Evolutionary conservation across 2,113 vertebrate species (phyloP).

Genomic region (Enhydra lutris): DNA sequence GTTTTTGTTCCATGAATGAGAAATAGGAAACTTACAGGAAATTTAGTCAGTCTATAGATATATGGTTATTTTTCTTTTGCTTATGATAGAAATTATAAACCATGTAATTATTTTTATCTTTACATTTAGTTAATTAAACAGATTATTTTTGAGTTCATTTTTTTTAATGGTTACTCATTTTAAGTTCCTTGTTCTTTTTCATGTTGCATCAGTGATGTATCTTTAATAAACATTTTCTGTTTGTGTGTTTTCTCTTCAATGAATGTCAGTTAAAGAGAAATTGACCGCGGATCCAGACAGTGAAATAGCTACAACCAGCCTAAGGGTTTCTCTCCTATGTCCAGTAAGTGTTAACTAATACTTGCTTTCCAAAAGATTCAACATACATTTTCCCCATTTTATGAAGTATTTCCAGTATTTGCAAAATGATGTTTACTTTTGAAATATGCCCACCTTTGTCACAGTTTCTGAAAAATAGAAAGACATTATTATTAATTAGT

Average conservation of each 20-base stretch:
- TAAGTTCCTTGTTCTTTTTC: conserved; percentile 44
- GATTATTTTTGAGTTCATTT: neutral
- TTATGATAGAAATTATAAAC: conserved; percentile 43
- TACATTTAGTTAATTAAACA: neutral
- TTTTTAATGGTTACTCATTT: neutral
- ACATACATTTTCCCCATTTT: neutral
- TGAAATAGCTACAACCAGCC: conserved; percentile 98
- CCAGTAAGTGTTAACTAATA: conserved; percentile 88
- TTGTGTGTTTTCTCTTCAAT: conserved; percentile 67
- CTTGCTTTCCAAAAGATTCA: neutral
- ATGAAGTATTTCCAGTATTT: neutral
- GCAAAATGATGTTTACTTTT: conserved; percentile 24
- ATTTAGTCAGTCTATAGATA: neutral
- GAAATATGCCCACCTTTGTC: neutral
- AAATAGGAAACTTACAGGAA: conserved; percentile 40
- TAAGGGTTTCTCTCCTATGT: conserved; percentile 98
- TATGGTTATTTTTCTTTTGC: conserved; percentile 18
- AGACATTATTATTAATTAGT: neutral
- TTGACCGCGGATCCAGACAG: conserved; percentile 99
- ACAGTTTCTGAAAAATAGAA: neutral
- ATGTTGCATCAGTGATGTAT: neutral
- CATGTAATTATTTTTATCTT: neutral
- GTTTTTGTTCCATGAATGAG: neutral
- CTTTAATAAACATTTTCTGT: conserved; percentile 40
- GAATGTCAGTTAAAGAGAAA: conserved; percentile 95